These are phyloP conservation scores for Halesus radiatus DNA, from an alignment of 1,140 invertebrate genomes.

Conservation along the genomic window DNA sequence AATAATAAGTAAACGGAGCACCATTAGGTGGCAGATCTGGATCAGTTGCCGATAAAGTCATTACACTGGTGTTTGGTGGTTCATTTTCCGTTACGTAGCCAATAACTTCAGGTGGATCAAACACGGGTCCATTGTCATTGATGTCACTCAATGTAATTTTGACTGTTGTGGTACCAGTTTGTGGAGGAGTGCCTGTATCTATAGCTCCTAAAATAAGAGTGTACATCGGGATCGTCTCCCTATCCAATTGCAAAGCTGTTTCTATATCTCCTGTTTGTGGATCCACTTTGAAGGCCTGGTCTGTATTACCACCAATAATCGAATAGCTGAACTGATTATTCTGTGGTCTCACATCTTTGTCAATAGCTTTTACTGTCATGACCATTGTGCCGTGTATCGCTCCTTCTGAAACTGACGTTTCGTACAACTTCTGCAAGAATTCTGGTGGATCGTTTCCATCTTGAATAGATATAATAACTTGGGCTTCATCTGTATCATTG, in stretches of 20 bases:
- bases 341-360: conserved; percentile 91
- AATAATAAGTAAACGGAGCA: conserved; percentile 87
- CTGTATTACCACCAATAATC: conserved; percentile 87
- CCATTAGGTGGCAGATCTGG: conserved; percentile 93
- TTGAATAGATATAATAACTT: conserved; percentile 92
- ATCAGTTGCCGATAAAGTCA: conserved; percentile 88
- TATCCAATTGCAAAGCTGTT: conserved; percentile 82
- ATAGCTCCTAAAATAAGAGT: conserved; percentile 90
- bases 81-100: conserved; percentile 92
- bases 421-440: conserved; percentile 84
- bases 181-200: conserved; percentile 88
- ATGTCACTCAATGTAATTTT: conserved; percentile 85
- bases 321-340: conserved; percentile 95
- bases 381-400: conserved; percentile 80
- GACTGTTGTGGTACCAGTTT: conserved; percentile 89
- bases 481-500: conserved; percentile 95
- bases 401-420: conserved; percentile 84
- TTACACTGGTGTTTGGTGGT: conserved; percentile 85
- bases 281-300: conserved; percentile 91
- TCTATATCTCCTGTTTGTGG: conserved; percentile 86
- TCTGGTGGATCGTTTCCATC: conserved; percentile 97
- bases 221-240: conserved; percentile 84
- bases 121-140: conserved; percentile 94
- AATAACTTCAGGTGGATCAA: conserved; percentile 78
- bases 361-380: conserved; percentile 85